phyloP scores from a whole-genome alignment of 2,797 vertebrate species.

The Scarus forsteni region DNA sequence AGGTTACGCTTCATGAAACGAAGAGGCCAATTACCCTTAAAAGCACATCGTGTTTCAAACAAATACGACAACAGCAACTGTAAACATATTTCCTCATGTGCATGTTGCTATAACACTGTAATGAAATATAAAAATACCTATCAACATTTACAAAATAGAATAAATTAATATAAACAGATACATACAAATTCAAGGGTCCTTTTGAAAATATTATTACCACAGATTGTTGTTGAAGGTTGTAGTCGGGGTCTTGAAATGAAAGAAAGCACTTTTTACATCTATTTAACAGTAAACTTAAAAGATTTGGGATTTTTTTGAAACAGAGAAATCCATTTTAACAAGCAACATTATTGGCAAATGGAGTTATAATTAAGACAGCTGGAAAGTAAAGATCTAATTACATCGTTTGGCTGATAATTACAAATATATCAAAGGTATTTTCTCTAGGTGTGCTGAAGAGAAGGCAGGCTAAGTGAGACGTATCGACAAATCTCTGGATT shows the following conservation, averaged over 20 bases:
- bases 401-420: conserved; percentile 73
- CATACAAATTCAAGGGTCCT: conserved; percentile 54
- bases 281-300: conserved; percentile 55
- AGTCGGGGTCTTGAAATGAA: conserved; percentile 15
- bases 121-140: conserved; percentile 80
- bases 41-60: conserved; percentile 70
- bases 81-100: conserved; percentile 80
- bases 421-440: conserved; percentile 7
- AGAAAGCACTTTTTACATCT: conserved; percentile 48
- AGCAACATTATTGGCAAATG: conserved; percentile 80
- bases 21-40: conserved; percentile 54
- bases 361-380: conserved; percentile 75
- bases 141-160: conserved; percentile 77
- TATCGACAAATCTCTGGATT: conserved; percentile 29
- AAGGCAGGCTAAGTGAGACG: conserved; percentile 32
- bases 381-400: conserved; percentile 39
- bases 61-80: conserved; percentile 77
- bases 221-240: conserved; percentile 39
- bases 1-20: conserved; percentile 51
- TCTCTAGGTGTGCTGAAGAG: conserved; percentile 19
- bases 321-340: conserved; percentile 60
- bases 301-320: conserved; percentile 42
- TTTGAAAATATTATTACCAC: conserved; percentile 39
- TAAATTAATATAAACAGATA: conserved; percentile 80
- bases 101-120: conserved; percentile 73